Evolutionary conservation across 2,888 invertebrate species (phyloP).

Genomic region (Macaria notata): DNA sequence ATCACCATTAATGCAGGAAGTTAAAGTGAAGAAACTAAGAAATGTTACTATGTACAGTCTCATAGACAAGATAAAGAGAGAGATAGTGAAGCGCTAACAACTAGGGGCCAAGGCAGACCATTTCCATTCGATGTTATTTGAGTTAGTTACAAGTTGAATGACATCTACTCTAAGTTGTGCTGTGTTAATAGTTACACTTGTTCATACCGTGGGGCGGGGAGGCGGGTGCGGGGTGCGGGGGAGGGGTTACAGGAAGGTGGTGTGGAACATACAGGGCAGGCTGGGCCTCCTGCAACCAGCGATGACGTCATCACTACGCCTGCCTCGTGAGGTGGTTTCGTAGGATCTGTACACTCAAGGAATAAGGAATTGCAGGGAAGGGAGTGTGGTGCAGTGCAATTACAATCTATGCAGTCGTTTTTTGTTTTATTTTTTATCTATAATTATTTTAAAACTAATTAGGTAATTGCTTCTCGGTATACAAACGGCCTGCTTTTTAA

Average conservation of each 20-base stretch:
- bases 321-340: background rate
- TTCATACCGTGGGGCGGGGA: constrained; percentile 39
- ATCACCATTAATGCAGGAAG: constrained; percentile 21
- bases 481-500: too few species aligned
- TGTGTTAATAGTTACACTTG: constrained; percentile 34
- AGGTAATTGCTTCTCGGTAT: too few species aligned
- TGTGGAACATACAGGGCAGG: constrained; percentile 33
- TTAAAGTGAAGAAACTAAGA: constrained; percentile 20
- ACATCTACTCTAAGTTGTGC: constrained; percentile 40
- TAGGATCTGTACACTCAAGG: background rate
- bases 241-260: constrained; percentile 30
- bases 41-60: constrained; percentile 24
- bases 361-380: constrained; percentile 4
- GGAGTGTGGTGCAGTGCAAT: constrained; percentile 31
- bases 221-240: constrained; percentile 10
- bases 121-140: constrained; percentile 37
- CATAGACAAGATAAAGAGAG: constrained; percentile 27
- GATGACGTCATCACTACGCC: background rate
- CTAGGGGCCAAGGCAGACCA: constrained; percentile 46
- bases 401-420: constrained; percentile 36
- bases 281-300: constrained; percentile 32
- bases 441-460: too few species aligned
- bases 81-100: constrained; percentile 32
- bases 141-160: constrained; percentile 43
- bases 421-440: background rate